Conservation (phyloP, 1,140 invertebrate genomes). For the Aphelenchoides avenae region DNA sequence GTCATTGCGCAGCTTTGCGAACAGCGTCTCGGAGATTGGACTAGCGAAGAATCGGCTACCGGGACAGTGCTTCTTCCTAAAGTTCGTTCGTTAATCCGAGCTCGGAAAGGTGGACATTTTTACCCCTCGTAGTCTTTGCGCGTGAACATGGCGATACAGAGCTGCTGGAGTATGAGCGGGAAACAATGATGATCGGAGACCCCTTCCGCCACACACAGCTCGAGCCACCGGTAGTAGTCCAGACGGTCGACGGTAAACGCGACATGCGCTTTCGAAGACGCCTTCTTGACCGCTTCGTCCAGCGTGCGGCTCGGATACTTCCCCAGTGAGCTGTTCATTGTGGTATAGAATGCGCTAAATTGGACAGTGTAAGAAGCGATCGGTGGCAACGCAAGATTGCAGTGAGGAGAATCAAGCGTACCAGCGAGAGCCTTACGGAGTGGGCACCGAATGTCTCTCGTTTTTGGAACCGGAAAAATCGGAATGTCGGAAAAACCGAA, state of each 20-base stretch:
- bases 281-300: constrained; percentile 36
- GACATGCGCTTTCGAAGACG: constrained; percentile 23
- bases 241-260: constrained; percentile 24
- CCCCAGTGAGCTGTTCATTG: neutral
- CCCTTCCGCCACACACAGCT: constrained; percentile 12
- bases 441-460: no score
- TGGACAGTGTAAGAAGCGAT: no score
- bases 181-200: constrained; percentile 17
- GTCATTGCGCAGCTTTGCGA: constrained; percentile 20
- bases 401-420: no score
- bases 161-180: constrained; percentile 36
- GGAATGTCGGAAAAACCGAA: no score
- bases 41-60: constrained; percentile 20
- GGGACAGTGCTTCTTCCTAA: constrained; percentile 26
- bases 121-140: constrained; percentile 19
- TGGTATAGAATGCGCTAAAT: no score
- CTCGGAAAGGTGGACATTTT: no score
- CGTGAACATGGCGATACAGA: constrained; percentile 23
- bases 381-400: no score
- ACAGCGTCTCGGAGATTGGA: constrained; percentile 15
- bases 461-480: no score
- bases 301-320: constrained; percentile 32
- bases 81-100: constrained; percentile 14
- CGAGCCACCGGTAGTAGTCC: constrained; percentile 34
- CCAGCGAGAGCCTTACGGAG: no score